Base-by-base conservation (phyloP, 2,888 invertebrate species). In the Drosophila fungiperda region DNA sequence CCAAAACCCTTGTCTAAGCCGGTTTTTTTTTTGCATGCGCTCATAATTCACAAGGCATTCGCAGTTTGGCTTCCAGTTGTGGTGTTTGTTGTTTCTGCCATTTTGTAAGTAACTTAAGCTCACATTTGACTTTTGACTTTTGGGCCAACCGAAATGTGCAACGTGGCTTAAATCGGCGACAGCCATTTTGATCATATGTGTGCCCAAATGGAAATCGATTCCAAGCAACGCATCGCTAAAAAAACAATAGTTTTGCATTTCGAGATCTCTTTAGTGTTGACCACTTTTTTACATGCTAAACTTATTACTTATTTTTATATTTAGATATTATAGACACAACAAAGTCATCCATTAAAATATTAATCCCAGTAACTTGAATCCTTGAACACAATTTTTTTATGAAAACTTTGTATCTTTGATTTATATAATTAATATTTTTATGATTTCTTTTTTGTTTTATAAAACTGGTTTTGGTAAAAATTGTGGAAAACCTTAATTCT, bases 101-200 rank as follows among this genome's bases (percentile, higher is more conserved):
- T 63, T 79, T 63, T 79, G 71, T 72, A 76, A 68, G 83, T 87
- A 88, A 88, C 82, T 82, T 76, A 81, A 82, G 80, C 83, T 87
- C 80, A 90, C 87, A 87, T 87, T 87, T 87, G 87, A 87, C 87
- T 90, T 87, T 90, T 87, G 89, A 83, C 90, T 87, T 83, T 83
- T 86, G 83, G 86, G 76, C 87, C 79, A 81, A 66, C 67, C 67
- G 45, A 66, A 68, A 83, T 86, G 77, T 88, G 83, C 84, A 84
- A 76, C 73, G 87, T 83, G 89, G 87, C 84, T 74, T 67, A 70
- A 76, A 64, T 72, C 68, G 64, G 75, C 70, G 58, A 54, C 77
- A 53, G 79, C 84, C 82, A 89, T 89, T 84, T 89, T 87, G 80
- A 73, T 58, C 82, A 76, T 74, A 73, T 81, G 60, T 63, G 62